These are phyloP conservation scores for Torymus tubicola DNA, from an alignment of 2,888 invertebrate species.

Conservation along the genomic window DNA sequence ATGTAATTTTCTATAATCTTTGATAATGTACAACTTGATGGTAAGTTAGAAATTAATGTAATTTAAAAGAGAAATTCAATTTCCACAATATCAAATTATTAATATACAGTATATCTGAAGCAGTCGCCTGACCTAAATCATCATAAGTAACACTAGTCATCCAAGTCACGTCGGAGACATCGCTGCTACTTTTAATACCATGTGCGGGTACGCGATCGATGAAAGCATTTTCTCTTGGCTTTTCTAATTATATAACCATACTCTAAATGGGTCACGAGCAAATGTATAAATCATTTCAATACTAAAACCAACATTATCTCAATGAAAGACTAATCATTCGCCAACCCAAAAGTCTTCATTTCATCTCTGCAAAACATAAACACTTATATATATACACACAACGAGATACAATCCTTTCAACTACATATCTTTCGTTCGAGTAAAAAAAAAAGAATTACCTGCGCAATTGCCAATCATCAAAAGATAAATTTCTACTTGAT, in stretches of 20 bases:
- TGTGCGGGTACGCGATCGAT: neutral
- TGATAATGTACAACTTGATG: too few relatives aligned
- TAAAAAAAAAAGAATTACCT: too few relatives aligned
- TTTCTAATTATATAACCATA: neutral
- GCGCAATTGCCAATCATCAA: too few relatives aligned
- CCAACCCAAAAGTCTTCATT: neutral
- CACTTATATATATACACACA: too few relatives aligned
- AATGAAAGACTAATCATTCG: neutral
- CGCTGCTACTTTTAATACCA: neutral
- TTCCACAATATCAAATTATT: too few relatives aligned
- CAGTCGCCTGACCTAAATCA: neutral
- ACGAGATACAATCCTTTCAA: too few relatives aligned
- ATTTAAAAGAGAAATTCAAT: too few relatives aligned
- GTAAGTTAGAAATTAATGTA: too few relatives aligned
- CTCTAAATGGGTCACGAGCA: neutral
- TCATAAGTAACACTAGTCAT: neutral
- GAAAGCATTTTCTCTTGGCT: slow-evolving; percentile 1
- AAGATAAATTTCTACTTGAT: neutral
- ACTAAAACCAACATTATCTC: neutral
- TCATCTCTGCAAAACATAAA: neutral
- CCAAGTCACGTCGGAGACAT: neutral
- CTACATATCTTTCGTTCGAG: too few relatives aligned
- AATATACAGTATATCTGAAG: too few relatives aligned
- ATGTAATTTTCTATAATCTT: too few relatives aligned
- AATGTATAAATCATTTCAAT: neutral